A percentile compares a stretch with the other conserved stretches of the same genome.
phyloP scores from a whole-genome alignment of 2,113 vertebrate species.

The Piaya cayana region DNA sequence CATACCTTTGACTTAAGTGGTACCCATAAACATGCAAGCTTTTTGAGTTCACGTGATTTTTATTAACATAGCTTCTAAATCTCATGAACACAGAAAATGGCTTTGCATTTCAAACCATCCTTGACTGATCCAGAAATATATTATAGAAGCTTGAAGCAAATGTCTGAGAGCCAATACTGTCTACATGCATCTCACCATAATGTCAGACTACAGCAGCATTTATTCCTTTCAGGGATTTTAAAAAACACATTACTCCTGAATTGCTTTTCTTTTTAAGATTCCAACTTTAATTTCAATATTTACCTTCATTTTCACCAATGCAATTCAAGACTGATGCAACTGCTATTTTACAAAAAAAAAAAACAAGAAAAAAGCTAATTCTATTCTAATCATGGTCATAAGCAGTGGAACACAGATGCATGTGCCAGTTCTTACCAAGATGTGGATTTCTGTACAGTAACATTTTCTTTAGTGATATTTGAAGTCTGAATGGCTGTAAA shows the following conservation, averaged over 20 bases:
- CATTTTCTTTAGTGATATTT: not conserved
- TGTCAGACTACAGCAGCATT: not conserved
- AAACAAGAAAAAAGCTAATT: not conserved
- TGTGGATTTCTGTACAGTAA: not conserved
- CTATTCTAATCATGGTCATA: not conserved
- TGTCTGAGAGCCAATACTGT: not conserved
- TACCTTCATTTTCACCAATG: not conserved
- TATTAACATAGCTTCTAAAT: not conserved
- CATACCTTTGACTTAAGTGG: not conserved
- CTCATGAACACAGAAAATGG: not conserved
- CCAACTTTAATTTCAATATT: not conserved
- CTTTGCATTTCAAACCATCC: not conserved
- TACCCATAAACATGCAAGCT: fast-evolving
- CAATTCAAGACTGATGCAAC: not conserved
- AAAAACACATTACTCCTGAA: not conserved
- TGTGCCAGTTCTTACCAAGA: not conserved
- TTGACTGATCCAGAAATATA: not conserved
- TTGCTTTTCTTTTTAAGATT: not conserved
- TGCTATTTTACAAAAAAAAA: not conserved
- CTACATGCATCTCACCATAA: not conserved
- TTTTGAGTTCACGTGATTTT: not conserved
- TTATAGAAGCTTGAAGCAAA: not conserved
- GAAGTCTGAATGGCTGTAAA: fast-evolving
- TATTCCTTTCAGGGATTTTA: not conserved
- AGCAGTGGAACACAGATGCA: not conserved